A percentile compares a stretch with the other conserved stretches of the same genome.
Evolutionary conservation across 2,888 invertebrate genomes (phyloP).

Genomic region (Pantelozetes paolii): DNA sequence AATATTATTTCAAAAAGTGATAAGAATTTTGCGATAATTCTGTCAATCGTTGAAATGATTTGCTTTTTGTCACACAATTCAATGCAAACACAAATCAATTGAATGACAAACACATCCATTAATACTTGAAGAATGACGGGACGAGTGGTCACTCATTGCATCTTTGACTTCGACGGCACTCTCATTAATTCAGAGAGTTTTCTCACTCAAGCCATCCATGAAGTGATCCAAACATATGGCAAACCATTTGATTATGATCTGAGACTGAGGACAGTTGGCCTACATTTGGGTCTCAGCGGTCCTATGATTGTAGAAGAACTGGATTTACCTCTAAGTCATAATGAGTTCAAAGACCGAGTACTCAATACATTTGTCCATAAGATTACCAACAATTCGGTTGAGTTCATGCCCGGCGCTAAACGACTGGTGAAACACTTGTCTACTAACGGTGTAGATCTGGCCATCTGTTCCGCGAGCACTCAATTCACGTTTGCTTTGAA

Average conservation of each 20-base stretch:
- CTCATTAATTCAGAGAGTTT: slow-evolving; percentile 39
- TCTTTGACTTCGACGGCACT: slow-evolving; percentile 42
- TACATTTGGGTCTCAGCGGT: slow-evolving; percentile 20
- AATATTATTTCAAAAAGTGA: slow-evolving; percentile 2
- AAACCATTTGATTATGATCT: slow-evolving; percentile 27
- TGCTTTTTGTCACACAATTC: too few relatives aligned
- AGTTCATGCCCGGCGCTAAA: slow-evolving; percentile 73
- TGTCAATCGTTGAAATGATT: neutral
- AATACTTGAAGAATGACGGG: neutral
- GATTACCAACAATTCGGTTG: slow-evolving; percentile 52
- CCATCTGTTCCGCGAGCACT: slow-evolving; percentile 79
- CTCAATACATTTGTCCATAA: slow-evolving; percentile 58
- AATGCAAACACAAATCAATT: too few relatives aligned
- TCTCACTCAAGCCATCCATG: slow-evolving; percentile 22
- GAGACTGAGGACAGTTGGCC: slow-evolving; percentile 36
- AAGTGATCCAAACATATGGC: slow-evolving; percentile 23
- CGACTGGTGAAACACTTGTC: slow-evolving; percentile 72
- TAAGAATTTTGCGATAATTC: slow-evolving; percentile 24
- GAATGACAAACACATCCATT: too few relatives aligned
- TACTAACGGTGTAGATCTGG: slow-evolving; percentile 69
- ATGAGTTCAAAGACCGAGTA: slow-evolving; percentile 62
- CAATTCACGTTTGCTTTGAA: slow-evolving; percentile 68
- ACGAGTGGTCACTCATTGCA: slow-evolving; percentile 38
- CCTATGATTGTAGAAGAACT: slow-evolving; percentile 56
- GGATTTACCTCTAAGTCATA: slow-evolving; percentile 63